Evolutionary conservation across 2,113 vertebrate species (phyloP).

Genomic region (Amphiprion ocellaris): DNA sequence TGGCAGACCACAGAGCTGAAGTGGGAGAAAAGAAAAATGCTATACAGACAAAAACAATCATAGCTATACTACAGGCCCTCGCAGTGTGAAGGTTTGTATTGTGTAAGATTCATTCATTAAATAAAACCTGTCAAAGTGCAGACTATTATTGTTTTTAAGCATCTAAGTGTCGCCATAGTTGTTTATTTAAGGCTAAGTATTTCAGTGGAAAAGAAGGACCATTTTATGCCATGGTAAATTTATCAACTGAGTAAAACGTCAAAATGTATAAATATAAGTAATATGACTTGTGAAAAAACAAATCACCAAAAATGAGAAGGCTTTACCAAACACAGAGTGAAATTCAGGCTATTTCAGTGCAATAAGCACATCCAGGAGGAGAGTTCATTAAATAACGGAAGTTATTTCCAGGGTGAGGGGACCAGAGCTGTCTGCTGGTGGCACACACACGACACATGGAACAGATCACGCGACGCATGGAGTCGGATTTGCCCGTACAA

Average conservation of each 20-base stretch:
- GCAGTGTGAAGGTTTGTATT: background rate
- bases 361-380: slow-evolving; percentile 30
- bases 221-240: background rate
- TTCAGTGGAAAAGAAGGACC: background rate
- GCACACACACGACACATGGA: slow-evolving; percentile 79
- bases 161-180: background rate
- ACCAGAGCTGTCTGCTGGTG: slow-evolving; percentile 68
- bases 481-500: slow-evolving; percentile 74
- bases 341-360: slow-evolving; percentile 28
- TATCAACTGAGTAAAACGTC: background rate
- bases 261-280: background rate
- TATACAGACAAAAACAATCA: slow-evolving; percentile 33
- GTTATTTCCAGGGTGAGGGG: slow-evolving; percentile 57
- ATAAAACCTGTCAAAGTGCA: slow-evolving; percentile 13
- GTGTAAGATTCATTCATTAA: slow-evolving; percentile 7
- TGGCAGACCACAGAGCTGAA: slow-evolving; percentile 64
- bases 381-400: slow-evolving; percentile 69
- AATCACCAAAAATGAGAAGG: background rate
- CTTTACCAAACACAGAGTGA: background rate
- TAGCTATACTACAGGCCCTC: background rate
- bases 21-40: slow-evolving; percentile 40
- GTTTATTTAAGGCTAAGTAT: background rate
- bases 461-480: slow-evolving; percentile 74
- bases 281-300: background rate
- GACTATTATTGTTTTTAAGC: background rate